Base-by-base conservation (phyloP, 1,140 invertebrate genomes). In the Gonatopus flavifemur region DNA sequence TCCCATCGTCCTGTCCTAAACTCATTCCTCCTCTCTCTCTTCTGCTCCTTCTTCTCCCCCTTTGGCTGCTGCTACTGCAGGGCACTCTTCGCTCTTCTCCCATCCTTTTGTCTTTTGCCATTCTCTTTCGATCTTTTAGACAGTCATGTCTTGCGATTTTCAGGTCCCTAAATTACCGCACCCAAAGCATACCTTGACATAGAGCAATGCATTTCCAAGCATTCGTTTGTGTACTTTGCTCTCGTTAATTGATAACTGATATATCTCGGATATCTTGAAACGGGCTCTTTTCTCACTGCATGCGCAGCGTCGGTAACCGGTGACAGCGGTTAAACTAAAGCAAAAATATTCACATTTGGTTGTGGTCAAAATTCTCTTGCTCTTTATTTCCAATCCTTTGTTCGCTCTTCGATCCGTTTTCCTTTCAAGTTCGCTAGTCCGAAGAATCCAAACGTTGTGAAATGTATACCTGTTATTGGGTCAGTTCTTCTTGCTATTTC, bases 211-310 rank as follows among this genome's bases (percentile, higher is more conserved):
- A 48, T 66, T 55, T 57, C 53, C n/a, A 52, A 51, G 52, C 58
- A 69, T 68, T 62, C 58, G 65, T 63, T 45, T n/a, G n/a, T n/a
- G n/a, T n/a, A n/a, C n/a, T n/a, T n/a, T 63, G 52, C 59, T 50
- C 59, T 66, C 61, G 64, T 72, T 72, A 74, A 75, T 72, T 75
- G 70, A 74, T 74, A 75, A 74, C 55, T 53, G 69, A 71, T 74
- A n/a, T n/a, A 72, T 75, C 67, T 66, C 50, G 40, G 21, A 69
- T n/a, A n/a, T 74, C 69, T 70, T 12, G 20, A 38, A 48, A 61
- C 50, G 36, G 57, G n/a, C n/a, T n/a, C n/a, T n/a, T n/a, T n/a
- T n/a, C n/a, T n/a, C n/a, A n/a, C n/a, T n/a, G n/a, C n/a, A n/a
- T n/a, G n/a, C n/a, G n/a, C n/a, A n/a, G n/a, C n/a, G n/a, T n/a